A percentile compares a stretch with the other conserved stretches of the same genome.
These are phyloP conservation scores for Erythrolamprus reginae DNA, from an alignment of 2,113 vertebrate genomes.

Conservation along the genomic window DNA sequence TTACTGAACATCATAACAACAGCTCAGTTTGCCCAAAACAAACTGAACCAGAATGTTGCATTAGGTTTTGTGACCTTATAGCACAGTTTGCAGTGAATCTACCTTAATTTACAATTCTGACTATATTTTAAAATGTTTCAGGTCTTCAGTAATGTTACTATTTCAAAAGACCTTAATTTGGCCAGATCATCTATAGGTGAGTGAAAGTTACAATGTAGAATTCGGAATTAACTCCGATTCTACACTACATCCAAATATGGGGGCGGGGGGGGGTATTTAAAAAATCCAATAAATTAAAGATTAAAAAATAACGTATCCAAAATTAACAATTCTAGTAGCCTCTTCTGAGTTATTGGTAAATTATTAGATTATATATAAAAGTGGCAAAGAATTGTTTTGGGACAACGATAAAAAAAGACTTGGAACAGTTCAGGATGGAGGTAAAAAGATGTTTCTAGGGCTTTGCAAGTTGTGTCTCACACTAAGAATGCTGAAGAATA, in stretches of 20 bases:
- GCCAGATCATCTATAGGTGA: neutral
- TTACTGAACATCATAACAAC: neutral
- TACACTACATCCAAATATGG: neutral
- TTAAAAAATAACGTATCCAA: neutral
- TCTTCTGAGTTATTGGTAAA: slow-evolving; percentile 50
- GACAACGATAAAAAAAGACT: slow-evolving; percentile 39
- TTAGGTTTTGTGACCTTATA: neutral
- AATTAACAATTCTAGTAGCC: slow-evolving; percentile 50
- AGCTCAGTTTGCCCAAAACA: fast-evolving
- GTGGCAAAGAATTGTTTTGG: slow-evolving; percentile 56
- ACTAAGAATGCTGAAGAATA: neutral
- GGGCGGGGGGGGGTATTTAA: too few relatives aligned
- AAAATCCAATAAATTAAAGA: slow-evolving; percentile 27
- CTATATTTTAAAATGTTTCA: neutral
- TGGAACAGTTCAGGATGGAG: slow-evolving; percentile 24
- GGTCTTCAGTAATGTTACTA: neutral
- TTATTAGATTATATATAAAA: slow-evolving; percentile 51
- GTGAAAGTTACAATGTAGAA: slow-evolving; percentile 21
- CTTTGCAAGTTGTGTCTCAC: slow-evolving; percentile 43
- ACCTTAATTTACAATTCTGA: neutral
- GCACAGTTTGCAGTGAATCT: neutral
- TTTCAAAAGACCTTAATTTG: slow-evolving; percentile 11
- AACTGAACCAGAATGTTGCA: neutral
- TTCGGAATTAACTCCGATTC: slow-evolving; percentile 22
- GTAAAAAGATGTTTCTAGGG: slow-evolving; percentile 41